A percentile compares a stretch with the other conserved stretches of the same genome.
Conservation (phyloP, 2,888 invertebrate species). For the Amphipoea oculea region DNA sequence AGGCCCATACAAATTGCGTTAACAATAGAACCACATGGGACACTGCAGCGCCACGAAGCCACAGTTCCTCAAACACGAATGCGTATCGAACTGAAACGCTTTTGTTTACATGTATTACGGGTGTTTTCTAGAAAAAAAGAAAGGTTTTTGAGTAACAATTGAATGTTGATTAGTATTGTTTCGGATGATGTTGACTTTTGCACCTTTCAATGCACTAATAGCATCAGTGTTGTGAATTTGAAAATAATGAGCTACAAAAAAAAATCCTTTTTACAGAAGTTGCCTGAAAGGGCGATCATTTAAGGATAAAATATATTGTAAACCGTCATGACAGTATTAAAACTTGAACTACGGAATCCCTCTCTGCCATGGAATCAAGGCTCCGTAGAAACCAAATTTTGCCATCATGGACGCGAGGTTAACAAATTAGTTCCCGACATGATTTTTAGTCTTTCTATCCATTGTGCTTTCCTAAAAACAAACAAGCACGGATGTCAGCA, state of each 20-base stretch:
- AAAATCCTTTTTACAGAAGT: not conserved
- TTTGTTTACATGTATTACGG: constrained; percentile 7
- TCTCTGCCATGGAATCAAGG: not conserved
- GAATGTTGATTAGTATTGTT: constrained; percentile 5
- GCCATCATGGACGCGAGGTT: not conserved
- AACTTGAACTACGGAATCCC: not conserved
- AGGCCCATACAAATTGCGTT: constrained; percentile 12
- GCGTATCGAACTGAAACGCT: constrained; percentile 8
- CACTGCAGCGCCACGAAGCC: not conserved
- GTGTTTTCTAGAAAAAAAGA: not conserved
- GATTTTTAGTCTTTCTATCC: not conserved
- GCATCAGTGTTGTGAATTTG: no score
- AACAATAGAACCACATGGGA: constrained; percentile 24
- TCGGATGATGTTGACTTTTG: not conserved
- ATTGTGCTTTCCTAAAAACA: constrained; percentile 34
- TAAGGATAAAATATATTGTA: no score
- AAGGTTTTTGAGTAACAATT: not conserved
- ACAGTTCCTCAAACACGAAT: constrained; percentile 21
- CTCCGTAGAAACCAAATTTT: not conserved
- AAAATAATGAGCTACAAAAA: not conserved
- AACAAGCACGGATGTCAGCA: constrained; percentile 39
- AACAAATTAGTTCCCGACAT: not conserved
- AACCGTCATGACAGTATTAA: no score
- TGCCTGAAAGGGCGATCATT: not conserved
- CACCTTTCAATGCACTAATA: not conserved